These are phyloP conservation scores for Panopea generosa DNA, from an alignment of 2,888 invertebrate species.

Conservation along the genomic window DNA sequence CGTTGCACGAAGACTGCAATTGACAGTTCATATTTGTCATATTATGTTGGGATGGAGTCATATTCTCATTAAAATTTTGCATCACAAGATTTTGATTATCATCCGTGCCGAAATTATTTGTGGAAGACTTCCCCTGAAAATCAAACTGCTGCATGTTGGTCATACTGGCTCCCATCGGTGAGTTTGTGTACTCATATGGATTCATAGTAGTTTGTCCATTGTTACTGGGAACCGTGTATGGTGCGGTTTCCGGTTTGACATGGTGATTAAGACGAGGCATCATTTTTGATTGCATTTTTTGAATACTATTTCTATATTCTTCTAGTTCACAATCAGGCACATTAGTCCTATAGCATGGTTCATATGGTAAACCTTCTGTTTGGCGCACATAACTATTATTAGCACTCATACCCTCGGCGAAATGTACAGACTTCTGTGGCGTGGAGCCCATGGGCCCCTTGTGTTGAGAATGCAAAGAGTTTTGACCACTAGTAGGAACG, in stretches of 20 bases:
- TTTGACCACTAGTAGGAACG: constrained; percentile 61
- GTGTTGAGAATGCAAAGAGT: constrained; percentile 47
- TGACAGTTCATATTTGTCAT: constrained; percentile 63
- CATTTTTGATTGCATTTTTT: constrained; percentile 78
- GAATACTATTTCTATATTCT: constrained; percentile 74
- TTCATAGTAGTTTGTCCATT: constrained; percentile 67
- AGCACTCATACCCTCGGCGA: constrained; percentile 65
- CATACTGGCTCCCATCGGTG: constrained; percentile 20
- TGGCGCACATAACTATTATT: constrained; percentile 45
- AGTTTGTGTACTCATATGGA: constrained; percentile 65
- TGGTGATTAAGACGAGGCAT: constrained; percentile 74
- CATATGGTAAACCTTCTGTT: constrained; percentile 58
- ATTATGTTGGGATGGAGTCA: constrained; percentile 45
- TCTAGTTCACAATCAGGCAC: constrained; percentile 76
- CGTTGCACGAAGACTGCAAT: constrained; percentile 55
- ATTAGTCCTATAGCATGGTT: constrained; percentile 67
- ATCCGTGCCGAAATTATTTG: constrained; percentile 68
- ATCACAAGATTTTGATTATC: constrained; percentile 72
- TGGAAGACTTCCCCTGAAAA: constrained; percentile 60
- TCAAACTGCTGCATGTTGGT: constrained; percentile 64
- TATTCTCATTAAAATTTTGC: constrained; percentile 66
- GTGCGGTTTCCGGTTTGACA: constrained; percentile 78
- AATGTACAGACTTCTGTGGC: constrained; percentile 75
- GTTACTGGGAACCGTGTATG: constrained; percentile 78
- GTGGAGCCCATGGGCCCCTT: constrained; percentile 39